A percentile compares a stretch with the other conserved stretches of the same genome.
These are phyloP conservation scores for Falcaria lacertinaria DNA, from an alignment of 2,888 invertebrate genomes.

Conservation along the genomic window DNA sequence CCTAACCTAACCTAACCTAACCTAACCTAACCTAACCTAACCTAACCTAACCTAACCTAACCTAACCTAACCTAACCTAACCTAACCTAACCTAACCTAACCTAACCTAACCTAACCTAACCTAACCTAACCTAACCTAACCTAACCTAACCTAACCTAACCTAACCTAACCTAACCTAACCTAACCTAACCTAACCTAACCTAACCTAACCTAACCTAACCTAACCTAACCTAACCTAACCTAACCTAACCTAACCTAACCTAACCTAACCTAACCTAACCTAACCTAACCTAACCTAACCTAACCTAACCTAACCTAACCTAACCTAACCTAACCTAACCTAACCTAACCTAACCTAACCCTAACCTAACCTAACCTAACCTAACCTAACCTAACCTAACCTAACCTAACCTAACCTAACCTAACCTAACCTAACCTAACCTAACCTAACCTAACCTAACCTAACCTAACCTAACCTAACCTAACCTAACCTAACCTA, in stretches of 20 bases:
- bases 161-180: slow-evolving; percentile 2
- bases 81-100: too few relatives aligned
- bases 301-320: neutral
- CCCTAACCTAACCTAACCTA: too few relatives aligned
- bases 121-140: slow-evolving; percentile 2
- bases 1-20: slow-evolving; percentile 4
- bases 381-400: neutral
- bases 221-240: slow-evolving; percentile 1
- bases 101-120: slow-evolving; percentile 1
- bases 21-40: neutral
- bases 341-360: too few relatives aligned
- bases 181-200: slow-evolving; percentile 2
- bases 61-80: too few relatives aligned
- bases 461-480: slow-evolving; percentile 19
- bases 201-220: slow-evolving; percentile 2
- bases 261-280: slow-evolving; percentile 3
- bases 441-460: slow-evolving; percentile 20
- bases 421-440: slow-evolving; percentile 18
- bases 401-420: slow-evolving; percentile 13
- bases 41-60: too few relatives aligned
- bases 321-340: too few relatives aligned
- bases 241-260: slow-evolving; percentile 2
- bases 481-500: too few relatives aligned
- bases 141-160: slow-evolving; percentile 2
- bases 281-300: slow-evolving; percentile 3